Conservation (phyloP, 2,888 invertebrate species). For the Drosophila prostipennis region DNA sequence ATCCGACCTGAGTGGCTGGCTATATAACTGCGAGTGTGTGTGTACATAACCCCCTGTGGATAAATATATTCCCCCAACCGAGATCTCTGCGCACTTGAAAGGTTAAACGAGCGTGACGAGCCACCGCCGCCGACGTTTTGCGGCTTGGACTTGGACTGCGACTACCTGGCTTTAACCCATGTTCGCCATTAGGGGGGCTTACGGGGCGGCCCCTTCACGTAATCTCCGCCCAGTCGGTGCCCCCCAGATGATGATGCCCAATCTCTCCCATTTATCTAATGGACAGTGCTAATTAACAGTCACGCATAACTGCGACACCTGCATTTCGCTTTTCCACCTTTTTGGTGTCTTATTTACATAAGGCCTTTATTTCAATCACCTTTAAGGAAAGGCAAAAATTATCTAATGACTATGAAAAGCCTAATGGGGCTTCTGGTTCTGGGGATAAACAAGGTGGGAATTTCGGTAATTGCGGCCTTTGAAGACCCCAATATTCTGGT, state of each 20-base stretch:
- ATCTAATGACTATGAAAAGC: conserved; percentile 12
- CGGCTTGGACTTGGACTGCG: conserved; percentile 35
- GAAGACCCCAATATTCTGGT: neutral
- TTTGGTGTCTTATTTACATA: conserved; percentile 13
- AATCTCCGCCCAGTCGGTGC: conserved; percentile 29
- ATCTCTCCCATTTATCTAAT: conserved; percentile 32
- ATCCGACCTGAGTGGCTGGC: conserved; percentile 12
- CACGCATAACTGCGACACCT: conserved; percentile 40
- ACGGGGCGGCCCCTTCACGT: conserved; percentile 12
- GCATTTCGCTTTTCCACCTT: conserved; percentile 8
- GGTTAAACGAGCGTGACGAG: conserved; percentile 60
- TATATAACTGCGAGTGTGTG: neutral
- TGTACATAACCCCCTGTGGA: neutral
- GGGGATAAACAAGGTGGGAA: conserved; percentile 7
- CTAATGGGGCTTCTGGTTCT: conserved; percentile 24
- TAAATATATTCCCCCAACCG: neutral
- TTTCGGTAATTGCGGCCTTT: neutral
- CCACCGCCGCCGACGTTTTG: conserved; percentile 22
- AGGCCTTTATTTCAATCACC: conserved; percentile 26
- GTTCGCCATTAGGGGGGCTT: conserved; percentile 1
- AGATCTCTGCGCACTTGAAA: conserved; percentile 56
- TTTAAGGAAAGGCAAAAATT: conserved; percentile 1
- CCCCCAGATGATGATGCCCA: conserved; percentile 7
- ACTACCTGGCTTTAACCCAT: conserved; percentile 26
- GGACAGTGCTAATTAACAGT: conserved; percentile 41